Evolutionary conservation across 2,888 invertebrate species (phyloP), one percentile per base, ranked within the genome.

Genomic region (Dolichopus griseipennis): DNA sequence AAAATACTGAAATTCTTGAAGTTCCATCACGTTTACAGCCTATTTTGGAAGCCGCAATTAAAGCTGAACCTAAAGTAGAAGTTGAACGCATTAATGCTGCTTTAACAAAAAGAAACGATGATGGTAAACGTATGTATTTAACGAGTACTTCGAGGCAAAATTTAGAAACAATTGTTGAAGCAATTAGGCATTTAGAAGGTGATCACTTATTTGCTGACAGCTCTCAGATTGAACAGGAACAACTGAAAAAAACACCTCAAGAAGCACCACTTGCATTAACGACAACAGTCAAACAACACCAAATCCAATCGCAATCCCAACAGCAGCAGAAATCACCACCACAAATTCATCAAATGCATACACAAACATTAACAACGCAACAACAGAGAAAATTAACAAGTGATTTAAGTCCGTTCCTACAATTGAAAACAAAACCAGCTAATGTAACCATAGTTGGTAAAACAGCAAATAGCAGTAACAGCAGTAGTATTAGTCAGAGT

Each of bases 161-260:
- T 81, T 85, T 99, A 75, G 97, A 98, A 82, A 97, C 97, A 18
- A 97, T 99, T 73, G 96, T 98, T 61, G 97, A 98, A 81, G 99
- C 99, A 68, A 98, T 99, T 77, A 89, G 97, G 61, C 97, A 98
- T 79, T 84, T 99, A 73, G 98, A 99, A 80, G 97, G 97, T 62
- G 97, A 96, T 80, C 94, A 95, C 80, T 83, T 95, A 78, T 95
- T 96, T 83, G 88, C 90, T 72, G 94, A 94, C 75, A 90, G 88
- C 75, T 34, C 66, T 73, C 76, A 78, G 71, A 77, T 79, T 12
- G 71, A 80, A 8, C 79, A 80, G 7, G 74, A 72, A 21, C 75
- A 74, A 66, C 78, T 69, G 68, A 71, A 73, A 52, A 74, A 73
- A 68, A 73, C 73, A 73, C 76, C 72, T 66, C 78, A 77, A 71